These are phyloP conservation scores for Misgurnus mizolepis DNA, from an alignment of 2,113 vertebrate species.

Conservation along the genomic window DNA sequence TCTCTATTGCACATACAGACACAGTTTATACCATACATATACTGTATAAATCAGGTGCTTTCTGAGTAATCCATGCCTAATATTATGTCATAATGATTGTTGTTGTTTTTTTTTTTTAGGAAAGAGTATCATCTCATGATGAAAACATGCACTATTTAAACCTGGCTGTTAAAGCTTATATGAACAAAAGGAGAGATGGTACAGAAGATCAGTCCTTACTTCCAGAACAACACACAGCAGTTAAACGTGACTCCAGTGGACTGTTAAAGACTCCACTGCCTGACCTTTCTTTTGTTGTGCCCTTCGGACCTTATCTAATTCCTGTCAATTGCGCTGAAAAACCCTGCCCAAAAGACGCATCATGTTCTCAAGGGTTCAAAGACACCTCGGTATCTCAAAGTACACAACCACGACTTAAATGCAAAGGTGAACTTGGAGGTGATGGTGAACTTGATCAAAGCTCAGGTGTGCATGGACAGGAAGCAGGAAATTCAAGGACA, in stretches of 20 bases:
- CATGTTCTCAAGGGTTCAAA: neutral
- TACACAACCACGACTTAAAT: neutral
- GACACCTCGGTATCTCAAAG: slow-evolving; percentile 3
- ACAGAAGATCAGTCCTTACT: neutral
- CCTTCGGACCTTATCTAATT: slow-evolving; percentile 82
- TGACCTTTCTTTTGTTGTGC: slow-evolving; percentile 39
- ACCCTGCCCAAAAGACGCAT: neutral
- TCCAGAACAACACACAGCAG: neutral
- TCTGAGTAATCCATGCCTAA: neutral
- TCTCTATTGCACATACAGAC: neutral
- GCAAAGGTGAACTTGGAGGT: neutral
- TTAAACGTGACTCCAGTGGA: slow-evolving; percentile 63
- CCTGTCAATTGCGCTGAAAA: slow-evolving; percentile 66
- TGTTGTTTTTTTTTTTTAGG: slow-evolving; percentile 69
- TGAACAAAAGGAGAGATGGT: slow-evolving; percentile 55
- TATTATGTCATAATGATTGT: slow-evolving; percentile 16
- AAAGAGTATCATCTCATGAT: slow-evolving; percentile 78
- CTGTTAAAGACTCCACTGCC: slow-evolving; percentile 30
- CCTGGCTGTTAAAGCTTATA: slow-evolving; percentile 76
- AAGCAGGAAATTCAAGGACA: neutral
- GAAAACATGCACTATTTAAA: slow-evolving; percentile 87
- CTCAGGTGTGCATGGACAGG: neutral
- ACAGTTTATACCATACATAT: neutral
- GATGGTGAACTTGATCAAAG: slow-evolving; percentile 17
- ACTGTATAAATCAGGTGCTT: too few species aligned